Percentiles rank a stretch among this genome's conserved stretches.
These are phyloP conservation scores for Saturnia japonica DNA, from an alignment of 2,888 invertebrate species.

Conservation along the genomic window DNA sequence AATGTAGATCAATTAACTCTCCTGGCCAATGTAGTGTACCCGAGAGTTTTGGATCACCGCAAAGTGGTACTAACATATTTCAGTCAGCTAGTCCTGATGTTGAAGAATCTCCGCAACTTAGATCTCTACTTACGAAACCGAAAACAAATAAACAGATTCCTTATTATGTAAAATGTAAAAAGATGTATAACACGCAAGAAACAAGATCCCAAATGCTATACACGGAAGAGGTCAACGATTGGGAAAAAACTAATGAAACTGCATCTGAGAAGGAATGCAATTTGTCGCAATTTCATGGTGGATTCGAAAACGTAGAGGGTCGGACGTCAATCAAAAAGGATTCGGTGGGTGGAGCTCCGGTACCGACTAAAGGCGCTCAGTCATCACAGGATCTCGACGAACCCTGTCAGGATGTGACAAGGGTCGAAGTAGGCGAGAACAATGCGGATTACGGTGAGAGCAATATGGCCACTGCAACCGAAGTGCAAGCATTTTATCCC, in stretches of 20 bases:
- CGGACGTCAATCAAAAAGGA: constrained; percentile 65
- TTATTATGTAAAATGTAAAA: constrained; percentile 56
- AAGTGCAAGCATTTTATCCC: constrained; percentile 73
- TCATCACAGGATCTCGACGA: constrained; percentile 63
- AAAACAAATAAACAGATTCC: constrained; percentile 48
- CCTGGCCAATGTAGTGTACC: constrained; percentile 66
- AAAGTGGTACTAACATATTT: constrained; percentile 56
- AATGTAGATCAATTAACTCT: constrained; percentile 58
- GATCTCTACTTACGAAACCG: constrained; percentile 79
- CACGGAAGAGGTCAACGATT: constrained; percentile 51
- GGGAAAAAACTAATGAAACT: constrained; percentile 64
- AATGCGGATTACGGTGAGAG: constrained; percentile 68
- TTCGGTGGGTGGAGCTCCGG: constrained; percentile 63
- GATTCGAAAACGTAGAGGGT: constrained; percentile 58
- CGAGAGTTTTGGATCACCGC: constrained; percentile 69
- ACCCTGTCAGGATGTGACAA: constrained; percentile 73
- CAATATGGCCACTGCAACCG: constrained; percentile 71
- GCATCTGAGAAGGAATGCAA: constrained; percentile 60
- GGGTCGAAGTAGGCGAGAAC: constrained; percentile 75
- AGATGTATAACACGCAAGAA: constrained; percentile 53
- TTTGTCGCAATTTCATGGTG: constrained; percentile 76
- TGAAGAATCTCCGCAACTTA: constrained; percentile 80
- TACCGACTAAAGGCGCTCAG: constrained; percentile 58
- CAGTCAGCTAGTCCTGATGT: constrained; percentile 56
- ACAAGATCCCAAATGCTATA: constrained; percentile 56